Conservation (phyloP, 2,888 invertebrate genomes). For the Cephalotes varians region DNA sequence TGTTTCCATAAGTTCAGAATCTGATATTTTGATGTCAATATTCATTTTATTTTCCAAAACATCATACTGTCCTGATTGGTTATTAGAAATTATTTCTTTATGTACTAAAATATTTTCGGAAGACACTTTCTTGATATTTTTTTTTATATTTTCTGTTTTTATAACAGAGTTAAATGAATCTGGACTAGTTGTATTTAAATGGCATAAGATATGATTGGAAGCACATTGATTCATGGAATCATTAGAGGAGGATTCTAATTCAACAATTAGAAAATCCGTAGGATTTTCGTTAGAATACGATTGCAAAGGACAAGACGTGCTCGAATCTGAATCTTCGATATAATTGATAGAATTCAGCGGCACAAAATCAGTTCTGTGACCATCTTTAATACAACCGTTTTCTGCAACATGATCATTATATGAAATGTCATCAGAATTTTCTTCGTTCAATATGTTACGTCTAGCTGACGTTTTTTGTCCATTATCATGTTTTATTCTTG, state of each 20-base stretch:
- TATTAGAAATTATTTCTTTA: constrained; percentile 2
- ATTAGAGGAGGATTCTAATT: constrained; percentile 52
- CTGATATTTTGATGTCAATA: background rate
- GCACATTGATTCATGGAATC: background rate
- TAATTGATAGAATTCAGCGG: constrained; percentile 31
- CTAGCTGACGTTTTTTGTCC: constrained; percentile 55
- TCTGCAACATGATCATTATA: constrained; percentile 13
- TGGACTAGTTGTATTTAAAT: background rate
- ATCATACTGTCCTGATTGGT: background rate
- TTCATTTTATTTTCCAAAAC: constrained; percentile 3
- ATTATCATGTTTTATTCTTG: constrained; percentile 75
- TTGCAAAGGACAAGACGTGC: constrained; percentile 76
- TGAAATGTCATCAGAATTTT: background rate
- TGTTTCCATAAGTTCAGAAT: background rate
- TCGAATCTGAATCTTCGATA: constrained; percentile 76
- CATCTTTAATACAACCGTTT: constrained; percentile 35
- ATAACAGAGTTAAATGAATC: background rate
- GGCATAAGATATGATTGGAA: background rate
- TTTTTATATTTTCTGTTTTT: background rate
- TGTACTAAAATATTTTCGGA: background rate
- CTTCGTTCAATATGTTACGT: constrained; percentile 61
- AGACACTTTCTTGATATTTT: background rate
- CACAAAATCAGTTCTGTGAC: constrained; percentile 43
- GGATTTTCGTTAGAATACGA: constrained; percentile 75
- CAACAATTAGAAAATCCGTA: constrained; percentile 62